Conservation (phyloP, 2,113 vertebrate species). For the Oncorhynchus clarkii region DNA sequence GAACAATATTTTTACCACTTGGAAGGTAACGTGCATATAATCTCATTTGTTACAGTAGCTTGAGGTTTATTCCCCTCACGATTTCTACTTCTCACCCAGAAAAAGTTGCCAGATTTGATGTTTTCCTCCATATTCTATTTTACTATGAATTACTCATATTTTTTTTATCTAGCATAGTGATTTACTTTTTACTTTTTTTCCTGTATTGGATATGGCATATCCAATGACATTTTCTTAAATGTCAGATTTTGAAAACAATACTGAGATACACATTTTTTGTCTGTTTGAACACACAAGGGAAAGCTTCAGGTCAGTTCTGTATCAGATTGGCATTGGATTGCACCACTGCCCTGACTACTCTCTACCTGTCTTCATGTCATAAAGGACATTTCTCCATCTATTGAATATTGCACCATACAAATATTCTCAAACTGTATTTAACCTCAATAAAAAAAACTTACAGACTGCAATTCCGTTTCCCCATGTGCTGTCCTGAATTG, state of each 20-base stretch:
- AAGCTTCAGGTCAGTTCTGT: no score
- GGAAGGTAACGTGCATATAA: not conserved
- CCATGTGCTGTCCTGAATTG: not conserved
- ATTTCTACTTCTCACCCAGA: not conserved
- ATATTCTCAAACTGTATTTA: no score
- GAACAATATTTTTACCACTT: not conserved
- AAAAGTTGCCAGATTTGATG: not conserved
- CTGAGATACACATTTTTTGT: not conserved
- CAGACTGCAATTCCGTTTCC: not conserved
- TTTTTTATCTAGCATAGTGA: not conserved
- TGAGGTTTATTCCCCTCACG: not conserved
- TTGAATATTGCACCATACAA: no score
- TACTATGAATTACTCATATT: not conserved
- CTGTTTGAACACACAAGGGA: not conserved
- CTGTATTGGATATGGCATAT: not conserved
- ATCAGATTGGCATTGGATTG: no score
- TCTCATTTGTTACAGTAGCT: not conserved
- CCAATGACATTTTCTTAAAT: slow-evolving; percentile 18
- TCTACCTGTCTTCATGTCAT: no score
- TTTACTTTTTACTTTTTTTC: not conserved
- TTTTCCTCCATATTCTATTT: not conserved
- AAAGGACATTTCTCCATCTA: no score
- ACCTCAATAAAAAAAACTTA: no score
- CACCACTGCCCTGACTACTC: no score
- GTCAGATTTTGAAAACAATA: not conserved